phyloP scores from a whole-genome alignment of 2,797 vertebrate genomes.

The Lemur catta region DNA sequence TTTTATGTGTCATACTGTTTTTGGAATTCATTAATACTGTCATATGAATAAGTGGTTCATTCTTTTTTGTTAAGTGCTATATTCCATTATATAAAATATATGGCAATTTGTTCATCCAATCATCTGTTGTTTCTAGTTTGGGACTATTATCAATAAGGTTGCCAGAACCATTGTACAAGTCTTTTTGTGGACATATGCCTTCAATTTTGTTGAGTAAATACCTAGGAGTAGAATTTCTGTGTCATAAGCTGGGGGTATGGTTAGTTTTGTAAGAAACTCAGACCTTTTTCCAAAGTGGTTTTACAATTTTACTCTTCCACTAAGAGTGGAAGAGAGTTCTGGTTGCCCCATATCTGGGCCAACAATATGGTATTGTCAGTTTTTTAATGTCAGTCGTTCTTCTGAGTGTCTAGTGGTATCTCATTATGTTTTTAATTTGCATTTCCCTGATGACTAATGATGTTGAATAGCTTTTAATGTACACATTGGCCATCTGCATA shows the following conservation, averaged over 20 bases:
- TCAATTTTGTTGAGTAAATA: conserved; percentile 34
- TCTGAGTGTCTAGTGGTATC: neutral
- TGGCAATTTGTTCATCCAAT: neutral
- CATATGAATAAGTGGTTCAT: neutral
- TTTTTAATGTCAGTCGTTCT: neutral
- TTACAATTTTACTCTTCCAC: neutral
- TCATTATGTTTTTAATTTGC: neutral
- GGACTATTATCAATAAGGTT: neutral
- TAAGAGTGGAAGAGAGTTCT: neutral
- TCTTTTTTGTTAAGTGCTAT: neutral
- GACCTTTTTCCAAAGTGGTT: neutral
- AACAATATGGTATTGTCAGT: neutral
- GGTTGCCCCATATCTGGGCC: neutral
- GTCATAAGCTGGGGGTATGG: neutral
- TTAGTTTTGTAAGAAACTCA: conserved; percentile 10
- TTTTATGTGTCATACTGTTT: neutral
- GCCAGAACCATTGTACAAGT: neutral
- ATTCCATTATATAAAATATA: neutral
- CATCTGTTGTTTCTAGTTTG: neutral
- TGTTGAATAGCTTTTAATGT: neutral
- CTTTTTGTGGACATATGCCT: neutral
- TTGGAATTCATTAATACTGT: neutral
- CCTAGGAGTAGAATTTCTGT: neutral
- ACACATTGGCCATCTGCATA: neutral
- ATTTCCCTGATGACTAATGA: neutral